phyloP scores from a whole-genome alignment of 2,888 invertebrate species.

The Heteropelma amictum region DNA sequence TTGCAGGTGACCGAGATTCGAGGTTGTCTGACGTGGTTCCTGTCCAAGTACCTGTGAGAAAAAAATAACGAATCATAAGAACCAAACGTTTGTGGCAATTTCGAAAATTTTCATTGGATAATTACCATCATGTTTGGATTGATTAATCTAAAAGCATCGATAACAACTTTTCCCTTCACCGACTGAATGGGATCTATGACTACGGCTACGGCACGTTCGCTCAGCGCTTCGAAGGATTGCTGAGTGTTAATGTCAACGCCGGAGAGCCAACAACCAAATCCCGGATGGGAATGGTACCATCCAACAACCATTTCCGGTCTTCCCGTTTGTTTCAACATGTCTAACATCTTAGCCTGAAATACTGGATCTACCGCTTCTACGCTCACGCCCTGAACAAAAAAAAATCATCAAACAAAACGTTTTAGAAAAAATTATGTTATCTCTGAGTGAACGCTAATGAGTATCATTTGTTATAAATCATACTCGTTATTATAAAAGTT shows the following conservation, averaged over 20 bases:
- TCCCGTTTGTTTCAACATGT: conserved; percentile 98
- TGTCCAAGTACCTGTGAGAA: conserved; percentile 87
- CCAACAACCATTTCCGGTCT: conserved; percentile 99
- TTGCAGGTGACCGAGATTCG: conserved; percentile 98
- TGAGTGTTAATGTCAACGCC: conserved; percentile 99
- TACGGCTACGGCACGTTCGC: conserved; percentile 98
- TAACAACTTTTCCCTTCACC: conserved; percentile 99
- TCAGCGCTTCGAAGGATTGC: conserved; percentile 98
- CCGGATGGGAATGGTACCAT: conserved; percentile 99
- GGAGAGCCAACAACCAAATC: conserved; percentile 99
- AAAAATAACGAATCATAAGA: background rate
- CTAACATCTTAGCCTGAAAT: conserved; percentile 99
- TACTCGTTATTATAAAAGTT: no score
- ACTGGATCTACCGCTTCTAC: conserved; percentile 99
- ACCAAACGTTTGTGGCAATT: background rate
- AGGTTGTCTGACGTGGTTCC: conserved; percentile 99
- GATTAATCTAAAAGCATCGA: conserved; percentile 99
- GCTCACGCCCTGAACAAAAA: conserved; percentile 88
- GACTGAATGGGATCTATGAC: conserved; percentile 99
- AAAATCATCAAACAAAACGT: background rate
- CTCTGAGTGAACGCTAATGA: no score
- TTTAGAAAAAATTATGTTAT: background rate
- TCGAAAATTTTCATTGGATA: conserved; percentile 11
- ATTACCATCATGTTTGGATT: conserved; percentile 99
- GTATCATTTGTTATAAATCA: no score